Base-by-base conservation (phyloP, 2,888 invertebrate species). In the Sussaba pulchella region DNA sequence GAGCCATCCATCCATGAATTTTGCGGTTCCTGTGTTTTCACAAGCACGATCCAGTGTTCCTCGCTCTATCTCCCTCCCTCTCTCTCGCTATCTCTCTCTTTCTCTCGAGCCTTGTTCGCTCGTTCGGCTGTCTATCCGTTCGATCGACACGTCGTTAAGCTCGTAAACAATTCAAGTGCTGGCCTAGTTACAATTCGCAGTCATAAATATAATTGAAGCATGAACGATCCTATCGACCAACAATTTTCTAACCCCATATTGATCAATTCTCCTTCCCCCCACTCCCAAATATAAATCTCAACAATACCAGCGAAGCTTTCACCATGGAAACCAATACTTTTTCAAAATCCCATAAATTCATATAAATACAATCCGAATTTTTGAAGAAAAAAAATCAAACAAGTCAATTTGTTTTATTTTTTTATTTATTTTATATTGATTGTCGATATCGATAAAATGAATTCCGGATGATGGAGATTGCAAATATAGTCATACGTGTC, bases 11-110 rank as follows among this genome's bases (percentile, higher is more conserved):
- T 70, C 78, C 78, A 50, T 78, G 78, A 78, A 78, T 78, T 78
- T 78, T 78, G 78, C 72, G 78, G 78, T 78, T 67, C 71, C 78
- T 72, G 66, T 67, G 66, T 72, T 50, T 72, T 66, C 70, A 76
- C 69, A 70, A 63, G 54, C 54, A 66, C 66, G 31, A 64, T 36
- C 61, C 52, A 52, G 31, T 77, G 69, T 61, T 74, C 57, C 43
- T 52, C 66, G 1, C 41, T 39, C 41, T 21, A 19, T 17, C 61
- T 39, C 69, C 19, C 63, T 39, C 52, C 9, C 66, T 14, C 50
- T 17, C 67, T 41, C 50, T 14, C 24, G 10, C 8, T 21, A 57
- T 10, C 6, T 45, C 41, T 26, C n/a, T 45, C 31, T n/a, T 31
- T 26, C 47, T 41, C 9, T 12, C 12, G 24, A n/a, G 12, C 19